Conservation (phyloP, 2,797 vertebrate species). For the Rhinichthys osculus region DNA sequence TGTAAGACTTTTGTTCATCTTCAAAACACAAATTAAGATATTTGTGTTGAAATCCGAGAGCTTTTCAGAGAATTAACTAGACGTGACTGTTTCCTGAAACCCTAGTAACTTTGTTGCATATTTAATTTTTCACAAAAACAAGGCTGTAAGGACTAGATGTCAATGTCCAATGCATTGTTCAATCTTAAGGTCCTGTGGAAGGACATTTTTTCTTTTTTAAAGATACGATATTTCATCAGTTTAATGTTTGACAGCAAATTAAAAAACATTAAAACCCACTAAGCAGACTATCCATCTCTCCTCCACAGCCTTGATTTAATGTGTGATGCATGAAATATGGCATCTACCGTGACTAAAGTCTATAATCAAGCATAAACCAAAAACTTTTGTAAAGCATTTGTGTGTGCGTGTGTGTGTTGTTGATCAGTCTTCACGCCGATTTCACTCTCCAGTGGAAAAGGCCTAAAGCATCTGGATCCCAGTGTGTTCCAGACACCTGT, state of each 20-base stretch:
- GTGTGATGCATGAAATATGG: not conserved
- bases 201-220: not conserved
- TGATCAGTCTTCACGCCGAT: slow-evolving; percentile 23
- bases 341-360: not conserved
- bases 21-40: no score
- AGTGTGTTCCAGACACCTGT: slow-evolving; percentile 58
- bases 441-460: slow-evolving; percentile 28
- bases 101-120: not conserved
- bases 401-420: not conserved
- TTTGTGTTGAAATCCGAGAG: no score
- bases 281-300: not conserved
- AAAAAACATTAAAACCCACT: not conserved
- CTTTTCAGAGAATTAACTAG: not conserved
- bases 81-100: not conserved
- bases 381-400: not conserved
- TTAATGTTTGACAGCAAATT: not conserved
- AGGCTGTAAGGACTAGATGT: not conserved
- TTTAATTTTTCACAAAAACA: no score
- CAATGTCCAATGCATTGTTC: not conserved
- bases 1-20: no score
- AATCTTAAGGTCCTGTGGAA: not conserved
- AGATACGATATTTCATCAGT: not conserved
- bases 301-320: not conserved
- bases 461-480: slow-evolving; percentile 30
- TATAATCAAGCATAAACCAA: slow-evolving; percentile 38